Percentiles rank a stretch among this genome's conserved stretches.
Evolutionary conservation across 2,113 vertebrate genomes (phyloP).

Genomic region (Cisticola juncidis): DNA sequence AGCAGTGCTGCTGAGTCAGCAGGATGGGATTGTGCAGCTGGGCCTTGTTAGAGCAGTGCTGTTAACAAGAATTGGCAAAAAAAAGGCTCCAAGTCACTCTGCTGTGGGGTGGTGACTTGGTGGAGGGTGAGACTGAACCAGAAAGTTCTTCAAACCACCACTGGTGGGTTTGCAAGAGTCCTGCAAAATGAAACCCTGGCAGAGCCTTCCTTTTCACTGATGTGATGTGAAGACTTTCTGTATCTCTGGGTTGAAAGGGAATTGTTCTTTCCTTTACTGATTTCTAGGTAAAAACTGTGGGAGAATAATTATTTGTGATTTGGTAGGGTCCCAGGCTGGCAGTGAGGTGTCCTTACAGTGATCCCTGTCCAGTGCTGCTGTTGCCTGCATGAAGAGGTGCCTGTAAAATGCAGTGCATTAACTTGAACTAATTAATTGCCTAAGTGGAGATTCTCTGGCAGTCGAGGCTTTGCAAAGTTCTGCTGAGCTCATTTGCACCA

Average conservation of each 20-base stretch:
- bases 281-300: not conserved
- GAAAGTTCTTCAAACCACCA: no score
- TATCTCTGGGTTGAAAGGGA: not conserved
- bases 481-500: not conserved
- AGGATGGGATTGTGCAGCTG: not conserved
- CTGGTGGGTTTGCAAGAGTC: not conserved
- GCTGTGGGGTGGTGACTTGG: not conserved
- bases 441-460: not conserved
- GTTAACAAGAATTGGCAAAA: not conserved
- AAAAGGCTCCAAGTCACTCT: not conserved
- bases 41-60: not conserved
- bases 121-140: not conserved
- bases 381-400: not conserved
- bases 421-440: not conserved
- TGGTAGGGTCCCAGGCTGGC: not conserved
- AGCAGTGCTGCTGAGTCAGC: not conserved
- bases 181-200: not conserved
- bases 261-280: not conserved
- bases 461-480: not conserved
- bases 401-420: not conserved
- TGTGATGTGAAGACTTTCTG: not conserved
- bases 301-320: not conserved
- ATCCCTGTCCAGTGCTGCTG: not conserved
- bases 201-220: not conserved
- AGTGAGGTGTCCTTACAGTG: rapidly evolving